Evolutionary conservation across 1,140 invertebrate genomes (phyloP), one percentile per base, ranked within the genome.

Genomic region (Papilio polytes): DNA sequence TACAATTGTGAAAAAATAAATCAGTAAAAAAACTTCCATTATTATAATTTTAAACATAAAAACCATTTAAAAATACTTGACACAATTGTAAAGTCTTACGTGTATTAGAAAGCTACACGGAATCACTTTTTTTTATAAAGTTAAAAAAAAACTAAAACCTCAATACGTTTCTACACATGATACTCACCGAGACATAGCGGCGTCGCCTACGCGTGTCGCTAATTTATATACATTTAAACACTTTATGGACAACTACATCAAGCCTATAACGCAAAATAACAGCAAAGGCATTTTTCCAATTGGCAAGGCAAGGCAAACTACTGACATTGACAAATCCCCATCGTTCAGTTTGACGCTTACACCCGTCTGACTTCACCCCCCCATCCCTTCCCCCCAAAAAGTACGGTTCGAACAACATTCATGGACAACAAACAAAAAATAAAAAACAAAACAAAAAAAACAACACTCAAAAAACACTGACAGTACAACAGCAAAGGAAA

Each of bases 201-300:
- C 81, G 59, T 74, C 80, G 83, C 82, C 78, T 15, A 56, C 53
- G 63, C 63, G 26, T 31, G 4, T 70, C 22, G 26, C 59, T 63
- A 63, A 12, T 66, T 66, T 91, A 91, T 88, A 89, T 90, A 93
- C 89, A 94, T 79, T 83, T 85, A 87, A 88, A 89, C 82, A 89
- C 86, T 80, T 85, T 85, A 88, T 78, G 84, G 90, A 92, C 88
- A 70, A 92, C 92, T 93, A 93, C 92, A 91, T 89, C 90, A 94
- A 94, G 93, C 93, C 92, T 94, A 93, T 92, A 87, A 92, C 89
- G 93, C 92, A 93, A 94, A 93, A 89, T 89, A 94, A 94, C 89
- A 93, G 88, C 86, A 86, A 91, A 92, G 90, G 90, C 91, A 85
- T 84, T 78, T 84, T 84, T 89, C 83, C 87, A 89, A 86, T 86